Evolutionary conservation across 2,888 invertebrate genomes (phyloP).

Genomic region (Xestobium rufovillosum): DNA sequence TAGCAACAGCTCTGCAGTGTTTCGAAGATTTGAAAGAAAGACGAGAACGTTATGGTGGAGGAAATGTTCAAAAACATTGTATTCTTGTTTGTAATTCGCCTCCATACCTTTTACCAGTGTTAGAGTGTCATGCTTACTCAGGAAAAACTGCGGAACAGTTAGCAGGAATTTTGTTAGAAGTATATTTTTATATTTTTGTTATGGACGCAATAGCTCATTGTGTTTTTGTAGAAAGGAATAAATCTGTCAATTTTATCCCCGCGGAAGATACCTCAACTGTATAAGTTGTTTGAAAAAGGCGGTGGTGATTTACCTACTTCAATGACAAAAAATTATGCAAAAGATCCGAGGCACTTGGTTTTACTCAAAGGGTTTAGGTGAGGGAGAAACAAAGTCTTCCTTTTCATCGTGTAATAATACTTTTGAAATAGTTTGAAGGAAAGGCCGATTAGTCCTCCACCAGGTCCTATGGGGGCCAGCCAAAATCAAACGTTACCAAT

Average conservation of each 20-base stretch:
- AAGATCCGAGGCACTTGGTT: constrained; percentile 77
- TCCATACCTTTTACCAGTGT: constrained; percentile 80
- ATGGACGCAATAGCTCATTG: no score
- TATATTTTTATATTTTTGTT: constrained; percentile 37
- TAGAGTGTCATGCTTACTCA: constrained; percentile 62
- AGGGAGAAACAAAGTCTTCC: constrained; percentile 11
- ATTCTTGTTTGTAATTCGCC: constrained; percentile 85
- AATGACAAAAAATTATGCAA: constrained; percentile 84
- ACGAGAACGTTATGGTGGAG: constrained; percentile 44
- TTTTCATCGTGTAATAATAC: background rate
- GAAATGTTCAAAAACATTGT: constrained; percentile 59
- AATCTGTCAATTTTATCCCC: constrained; percentile 85
- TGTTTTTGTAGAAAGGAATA: constrained; percentile 61
- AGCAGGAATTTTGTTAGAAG: constrained; percentile 69
- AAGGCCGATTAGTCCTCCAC: constrained; percentile 57
- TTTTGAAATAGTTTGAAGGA: constrained; percentile 55
- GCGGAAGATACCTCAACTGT: constrained; percentile 76
- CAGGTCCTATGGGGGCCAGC: constrained; percentile 37
- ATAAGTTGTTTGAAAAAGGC: constrained; percentile 83
- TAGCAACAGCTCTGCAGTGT: constrained; percentile 79
- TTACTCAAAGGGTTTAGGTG: constrained; percentile 65
- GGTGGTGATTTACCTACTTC: constrained; percentile 75
- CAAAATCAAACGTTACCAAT: constrained; percentile 38
- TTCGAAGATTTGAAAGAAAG: constrained; percentile 75
- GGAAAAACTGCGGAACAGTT: constrained; percentile 81